Percentiles rank a stretch among this genome's conserved stretches.
Conservation (phyloP, 1,140 invertebrate genomes). For the Meloidogyne hapla region DNA sequence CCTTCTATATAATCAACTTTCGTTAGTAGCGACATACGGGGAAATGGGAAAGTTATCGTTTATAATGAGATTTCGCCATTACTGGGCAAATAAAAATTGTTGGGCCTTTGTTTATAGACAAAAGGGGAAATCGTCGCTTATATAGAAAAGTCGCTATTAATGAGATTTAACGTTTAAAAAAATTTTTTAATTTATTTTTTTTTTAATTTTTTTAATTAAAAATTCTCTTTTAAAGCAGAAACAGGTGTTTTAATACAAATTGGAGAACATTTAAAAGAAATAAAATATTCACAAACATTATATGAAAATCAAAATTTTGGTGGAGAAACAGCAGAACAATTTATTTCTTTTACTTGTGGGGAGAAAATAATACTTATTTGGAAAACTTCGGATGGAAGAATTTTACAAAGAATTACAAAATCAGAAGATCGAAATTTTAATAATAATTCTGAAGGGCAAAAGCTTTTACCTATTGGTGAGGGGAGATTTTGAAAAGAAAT, state of each 20-base stretch:
- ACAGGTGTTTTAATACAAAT: not conserved
- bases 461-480: not conserved
- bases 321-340: not conserved
- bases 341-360: not conserved
- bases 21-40: too few relatives aligned
- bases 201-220: not conserved
- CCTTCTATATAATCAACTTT: too few relatives aligned
- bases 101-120: too few relatives aligned
- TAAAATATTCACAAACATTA: not conserved
- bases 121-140: too few relatives aligned
- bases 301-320: not conserved
- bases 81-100: too few relatives aligned
- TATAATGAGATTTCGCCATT: too few relatives aligned
- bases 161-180: too few relatives aligned
- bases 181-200: too few relatives aligned
- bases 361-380: conserved; percentile 10
- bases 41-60: too few relatives aligned
- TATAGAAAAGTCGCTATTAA: too few relatives aligned
- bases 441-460: not conserved
- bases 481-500: too few relatives aligned
- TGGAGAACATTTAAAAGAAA: not conserved
- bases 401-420: not conserved
- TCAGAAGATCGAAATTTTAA: not conserved
- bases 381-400: conserved; percentile 19
- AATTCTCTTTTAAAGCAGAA: not conserved